Conservation (phyloP, 2,113 vertebrate genomes). For the Myxocyprinus asiaticus region DNA sequence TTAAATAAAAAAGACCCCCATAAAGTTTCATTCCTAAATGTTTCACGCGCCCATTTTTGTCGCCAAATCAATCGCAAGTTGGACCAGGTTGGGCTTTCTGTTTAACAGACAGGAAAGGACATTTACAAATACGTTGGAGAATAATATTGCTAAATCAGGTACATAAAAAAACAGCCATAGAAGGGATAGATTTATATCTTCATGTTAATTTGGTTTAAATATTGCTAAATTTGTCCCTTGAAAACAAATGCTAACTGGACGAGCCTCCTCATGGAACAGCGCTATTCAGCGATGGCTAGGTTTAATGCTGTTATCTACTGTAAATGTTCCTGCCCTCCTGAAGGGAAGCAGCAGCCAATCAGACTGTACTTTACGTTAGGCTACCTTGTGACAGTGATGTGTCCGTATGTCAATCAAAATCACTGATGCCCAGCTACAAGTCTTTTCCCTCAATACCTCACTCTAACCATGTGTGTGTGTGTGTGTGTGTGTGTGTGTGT, state of each 20-base stretch:
- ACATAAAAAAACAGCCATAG: background rate
- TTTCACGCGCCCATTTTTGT: too few species aligned
- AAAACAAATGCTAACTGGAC: background rate
- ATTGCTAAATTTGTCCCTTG: background rate
- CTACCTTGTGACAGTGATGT: background rate
- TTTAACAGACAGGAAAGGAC: too few species aligned
- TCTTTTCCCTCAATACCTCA: background rate
- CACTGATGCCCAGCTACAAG: too few species aligned
- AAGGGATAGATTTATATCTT: background rate
- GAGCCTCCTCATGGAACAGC: background rate
- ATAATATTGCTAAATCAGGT: too few species aligned
- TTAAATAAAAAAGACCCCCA: too few species aligned
- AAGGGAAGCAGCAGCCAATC: background rate
- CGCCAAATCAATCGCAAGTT: too few species aligned
- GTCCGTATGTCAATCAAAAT: background rate
- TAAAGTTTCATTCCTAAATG: too few species aligned
- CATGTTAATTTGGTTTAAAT: background rate
- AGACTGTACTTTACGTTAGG: background rate
- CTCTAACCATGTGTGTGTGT: background rate
- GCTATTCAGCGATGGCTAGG: background rate
- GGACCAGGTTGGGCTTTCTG: too few species aligned
- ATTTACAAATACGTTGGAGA: background rate
- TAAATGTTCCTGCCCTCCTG: slow-evolving; percentile 15
- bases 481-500: slow-evolving; percentile 24
- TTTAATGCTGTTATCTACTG: background rate